Conservation (phyloP, 2,113 vertebrate species). For the Scomber colias region DNA sequence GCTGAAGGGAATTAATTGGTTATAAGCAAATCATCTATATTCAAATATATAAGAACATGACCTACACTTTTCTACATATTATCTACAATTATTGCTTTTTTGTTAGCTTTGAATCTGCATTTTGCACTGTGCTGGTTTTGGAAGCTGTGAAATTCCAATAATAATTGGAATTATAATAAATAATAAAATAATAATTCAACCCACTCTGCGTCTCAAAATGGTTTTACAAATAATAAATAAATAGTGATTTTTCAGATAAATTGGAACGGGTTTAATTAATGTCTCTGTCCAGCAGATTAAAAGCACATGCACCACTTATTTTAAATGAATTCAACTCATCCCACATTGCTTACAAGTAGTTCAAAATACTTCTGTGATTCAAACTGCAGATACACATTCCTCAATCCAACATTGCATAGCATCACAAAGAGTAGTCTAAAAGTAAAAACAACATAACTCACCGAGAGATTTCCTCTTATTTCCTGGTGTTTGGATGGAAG, state of each 20-base stretch:
- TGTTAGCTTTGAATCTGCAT: too few species aligned
- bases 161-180: too few species aligned
- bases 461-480: slow-evolving; percentile 79
- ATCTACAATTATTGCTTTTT: too few species aligned
- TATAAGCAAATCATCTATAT: neutral
- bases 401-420: neutral
- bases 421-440: neutral
- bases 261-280: too few species aligned
- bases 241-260: neutral
- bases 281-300: too few species aligned
- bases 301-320: too few species aligned
- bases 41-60: neutral
- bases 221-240: neutral
- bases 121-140: neutral
- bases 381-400: neutral
- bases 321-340: too few species aligned
- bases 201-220: neutral
- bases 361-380: neutral
- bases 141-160: neutral
- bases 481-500: slow-evolving; percentile 74
- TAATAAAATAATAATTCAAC: neutral
- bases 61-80: too few species aligned
- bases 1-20: neutral
- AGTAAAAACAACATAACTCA: slow-evolving; percentile 78
- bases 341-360: neutral